A percentile compares a stretch with the other conserved stretches of the same genome.
phyloP scores from a whole-genome alignment of 2,113 vertebrate species.

The Aegotheles bennettii region DNA sequence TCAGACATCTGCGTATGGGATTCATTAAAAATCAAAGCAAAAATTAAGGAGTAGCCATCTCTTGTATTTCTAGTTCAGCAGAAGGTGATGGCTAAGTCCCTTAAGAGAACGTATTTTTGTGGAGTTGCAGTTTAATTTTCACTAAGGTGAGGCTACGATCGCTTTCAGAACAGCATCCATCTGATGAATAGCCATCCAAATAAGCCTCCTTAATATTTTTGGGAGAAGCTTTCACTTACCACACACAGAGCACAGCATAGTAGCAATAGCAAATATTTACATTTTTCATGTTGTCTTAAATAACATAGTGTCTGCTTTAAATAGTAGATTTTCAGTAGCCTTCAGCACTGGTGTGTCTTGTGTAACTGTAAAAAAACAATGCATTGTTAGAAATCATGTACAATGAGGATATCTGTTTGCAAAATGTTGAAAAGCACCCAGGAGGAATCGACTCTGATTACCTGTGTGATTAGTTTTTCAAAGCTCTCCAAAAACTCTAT shows the following conservation, averaged over 20 bases:
- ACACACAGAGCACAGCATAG: background rate
- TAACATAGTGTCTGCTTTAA: constrained; percentile 64
- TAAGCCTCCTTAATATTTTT: background rate
- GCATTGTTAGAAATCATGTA: background rate
- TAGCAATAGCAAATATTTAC: background rate
- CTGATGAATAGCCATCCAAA: background rate
- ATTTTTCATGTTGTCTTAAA: constrained; percentile 22
- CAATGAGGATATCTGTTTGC: background rate
- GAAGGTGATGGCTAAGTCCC: background rate
- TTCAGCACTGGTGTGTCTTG: background rate
- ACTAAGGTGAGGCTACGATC: background rate
- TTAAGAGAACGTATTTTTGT: background rate
- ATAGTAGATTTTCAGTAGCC: constrained; percentile 12
- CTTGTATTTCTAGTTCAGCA: background rate
- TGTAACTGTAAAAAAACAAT: constrained; percentile 63
- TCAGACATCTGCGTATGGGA: background rate
- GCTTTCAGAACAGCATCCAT: background rate
- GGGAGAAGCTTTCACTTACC: background rate
- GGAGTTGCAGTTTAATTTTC: background rate
- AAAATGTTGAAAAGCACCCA: background rate
- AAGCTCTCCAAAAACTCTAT: constrained; percentile 64
- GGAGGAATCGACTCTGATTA: constrained; percentile 27
- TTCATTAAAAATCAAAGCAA: background rate
- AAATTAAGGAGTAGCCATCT: background rate
- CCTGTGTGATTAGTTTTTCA: constrained; percentile 62